Evolutionary conservation across 2,797 vertebrate species (phyloP).

Genomic region (Tenualosa thibaudeaui): DNA sequence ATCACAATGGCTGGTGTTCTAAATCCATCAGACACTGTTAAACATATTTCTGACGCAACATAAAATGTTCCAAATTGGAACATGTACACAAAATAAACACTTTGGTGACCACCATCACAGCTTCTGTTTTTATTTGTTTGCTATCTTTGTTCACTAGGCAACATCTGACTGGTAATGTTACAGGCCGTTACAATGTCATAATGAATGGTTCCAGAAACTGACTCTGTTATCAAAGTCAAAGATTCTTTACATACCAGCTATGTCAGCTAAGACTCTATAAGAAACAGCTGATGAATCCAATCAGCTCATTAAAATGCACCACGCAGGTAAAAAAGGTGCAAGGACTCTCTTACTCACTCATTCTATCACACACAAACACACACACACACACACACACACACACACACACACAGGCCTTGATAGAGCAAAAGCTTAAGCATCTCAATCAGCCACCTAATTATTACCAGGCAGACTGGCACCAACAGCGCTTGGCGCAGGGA

Average conservation of each 20-base stretch:
- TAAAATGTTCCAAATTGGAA: neutral
- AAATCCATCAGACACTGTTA: neutral
- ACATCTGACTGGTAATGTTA: neutral
- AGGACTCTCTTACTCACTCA: neutral
- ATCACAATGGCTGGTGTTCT: conserved; percentile 6
- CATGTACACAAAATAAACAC: neutral
- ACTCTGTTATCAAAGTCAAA: neutral
- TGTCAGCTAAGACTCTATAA: no score
- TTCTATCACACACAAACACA: neutral
- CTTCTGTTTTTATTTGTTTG: neutral
- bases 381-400: neutral
- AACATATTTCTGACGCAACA: neutral
- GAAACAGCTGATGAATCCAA: no score
- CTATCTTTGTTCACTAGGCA: neutral
- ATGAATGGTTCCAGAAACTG: neutral
- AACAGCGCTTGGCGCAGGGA: conserved; percentile 22
- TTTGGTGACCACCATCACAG: neutral
- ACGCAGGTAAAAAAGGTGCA: neutral
- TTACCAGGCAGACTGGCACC: conserved; percentile 40
- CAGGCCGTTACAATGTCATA: neutral
- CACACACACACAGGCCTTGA: neutral
- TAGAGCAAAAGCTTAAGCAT: conserved; percentile 33
- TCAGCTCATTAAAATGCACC: neutral
- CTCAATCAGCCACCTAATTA: conserved; percentile 30
- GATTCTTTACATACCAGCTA: neutral